Evolutionary conservation across 2,888 invertebrate genomes (phyloP), one percentile per base, ranked within the genome.

Genomic region (Heliconius aoede): DNA sequence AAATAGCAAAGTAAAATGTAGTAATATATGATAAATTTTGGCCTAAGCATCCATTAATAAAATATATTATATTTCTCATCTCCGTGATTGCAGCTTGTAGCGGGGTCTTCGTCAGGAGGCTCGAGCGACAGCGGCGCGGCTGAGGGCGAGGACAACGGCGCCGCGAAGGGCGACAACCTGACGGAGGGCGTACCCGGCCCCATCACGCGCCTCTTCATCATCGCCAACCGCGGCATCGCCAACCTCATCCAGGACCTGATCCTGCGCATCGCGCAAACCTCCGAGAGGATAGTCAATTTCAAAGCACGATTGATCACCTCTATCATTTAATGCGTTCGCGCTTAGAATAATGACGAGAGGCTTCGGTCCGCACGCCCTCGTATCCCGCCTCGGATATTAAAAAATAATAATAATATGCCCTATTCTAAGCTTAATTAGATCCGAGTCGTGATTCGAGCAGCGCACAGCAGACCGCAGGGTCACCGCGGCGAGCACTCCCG

Each of bases 271-370:
- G 98, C 98, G 78, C 97, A 97, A 92, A 98, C 98, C 89, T 98
- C 98, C 90, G 98, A 98, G 94, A 96, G 97, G 93, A 96, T 98
- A 95, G 98, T 98, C 88, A 98, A 98, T 96, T 98, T 97, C 96
- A 98, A 98, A 95, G 98, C 98, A 90, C 96, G 97, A 95, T 95
- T 98, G 88, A 97, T 98, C 92, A 98, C 98, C 87, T 97, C 98
- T 85, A 96, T 98, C 93, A 98, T 98, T 94, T 98, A 97, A 96
- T 81, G 88, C 84, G 88, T 83, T 72, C 78, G 86, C 85, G 83
- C 85, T 83, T 91, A 90, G 91, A 89, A 86, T 89, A 91, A 87
- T 77, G 76, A 79, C 82, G 82, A 79, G 83, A 80, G 84, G 81
- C 82, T 80, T 81, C 82, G 81, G 79, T 78, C 77, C 77, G 24